Conservation (phyloP, 1,140 invertebrate species). For the Eriocheir sinensis region DNA sequence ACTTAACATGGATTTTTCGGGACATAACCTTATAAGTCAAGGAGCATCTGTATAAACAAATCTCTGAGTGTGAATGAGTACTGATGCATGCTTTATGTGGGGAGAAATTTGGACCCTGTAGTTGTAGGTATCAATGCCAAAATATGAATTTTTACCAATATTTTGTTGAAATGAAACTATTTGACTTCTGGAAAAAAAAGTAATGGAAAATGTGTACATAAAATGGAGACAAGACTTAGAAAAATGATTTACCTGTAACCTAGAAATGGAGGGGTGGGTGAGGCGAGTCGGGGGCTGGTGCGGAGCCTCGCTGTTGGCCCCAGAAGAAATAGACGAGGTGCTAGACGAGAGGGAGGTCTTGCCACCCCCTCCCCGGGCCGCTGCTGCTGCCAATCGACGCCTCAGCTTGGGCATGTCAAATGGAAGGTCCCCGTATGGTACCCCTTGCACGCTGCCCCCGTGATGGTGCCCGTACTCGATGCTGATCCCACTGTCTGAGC, state of each 20-base stretch:
- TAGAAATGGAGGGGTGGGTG: slow-evolving; percentile 75
- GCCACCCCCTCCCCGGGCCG: slow-evolving; percentile 76
- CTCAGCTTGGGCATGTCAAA: slow-evolving; percentile 94
- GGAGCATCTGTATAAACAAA: too few species aligned
- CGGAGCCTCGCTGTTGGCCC: slow-evolving; percentile 70
- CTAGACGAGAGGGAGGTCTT: slow-evolving; percentile 77
- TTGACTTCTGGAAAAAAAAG: too few species aligned
- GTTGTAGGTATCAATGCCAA: too few species aligned
- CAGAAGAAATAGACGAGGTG: slow-evolving; percentile 77
- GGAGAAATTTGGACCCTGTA: too few species aligned
- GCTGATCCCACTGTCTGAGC: slow-evolving; percentile 92
- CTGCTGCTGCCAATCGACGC: slow-evolving; percentile 85
- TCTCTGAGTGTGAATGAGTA: too few species aligned
- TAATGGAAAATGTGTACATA: too few species aligned
- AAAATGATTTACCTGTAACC: slow-evolving; percentile 65
- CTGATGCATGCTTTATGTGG: too few species aligned
- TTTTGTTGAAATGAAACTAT: too few species aligned
- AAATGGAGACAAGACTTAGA: too few species aligned
- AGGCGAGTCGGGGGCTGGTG: slow-evolving; percentile 58
- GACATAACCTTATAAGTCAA: too few species aligned
- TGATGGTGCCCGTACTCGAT: slow-evolving; percentile 83
- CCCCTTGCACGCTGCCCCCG: slow-evolving; percentile 79
- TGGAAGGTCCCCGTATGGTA: slow-evolving; percentile 88
- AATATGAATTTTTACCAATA: too few species aligned
- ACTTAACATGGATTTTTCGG: too few species aligned